Evolutionary conservation across 2,888 invertebrate genomes (phyloP).

Genomic region (Lydus trimaculatus): DNA sequence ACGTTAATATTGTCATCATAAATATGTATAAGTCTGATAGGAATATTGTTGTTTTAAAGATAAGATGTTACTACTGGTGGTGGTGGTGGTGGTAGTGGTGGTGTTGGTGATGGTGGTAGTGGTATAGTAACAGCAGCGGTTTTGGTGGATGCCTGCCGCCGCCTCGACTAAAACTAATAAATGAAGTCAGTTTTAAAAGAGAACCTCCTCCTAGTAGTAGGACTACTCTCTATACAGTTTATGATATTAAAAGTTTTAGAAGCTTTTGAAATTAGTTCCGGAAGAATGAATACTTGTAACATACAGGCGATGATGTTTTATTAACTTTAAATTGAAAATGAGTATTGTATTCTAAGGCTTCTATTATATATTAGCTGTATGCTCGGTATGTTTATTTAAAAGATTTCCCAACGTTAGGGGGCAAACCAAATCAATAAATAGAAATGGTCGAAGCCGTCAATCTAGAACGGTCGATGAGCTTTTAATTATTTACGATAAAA

Average conservation of each 20-base stretch:
- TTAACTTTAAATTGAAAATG: constrained; percentile 30
- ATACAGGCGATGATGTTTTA: constrained; percentile 28
- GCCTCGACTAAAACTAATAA: constrained; percentile 26
- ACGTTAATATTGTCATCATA: not conserved
- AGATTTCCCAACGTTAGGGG: not conserved
- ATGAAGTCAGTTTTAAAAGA: constrained; percentile 28
- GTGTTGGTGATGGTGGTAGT: not conserved
- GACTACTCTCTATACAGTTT: constrained; percentile 16
- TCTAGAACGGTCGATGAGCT: not conserved
- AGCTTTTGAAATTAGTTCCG: constrained; percentile 29
- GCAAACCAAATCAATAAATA: not conserved
- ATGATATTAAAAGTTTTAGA: constrained; percentile 32
- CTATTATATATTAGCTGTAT: not conserved
- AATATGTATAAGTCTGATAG: constrained; percentile 6
- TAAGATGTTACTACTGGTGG: not conserved
- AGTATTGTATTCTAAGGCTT: not conserved
- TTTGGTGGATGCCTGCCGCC: not conserved
- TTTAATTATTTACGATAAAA: not conserved
- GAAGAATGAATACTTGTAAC: constrained; percentile 18
- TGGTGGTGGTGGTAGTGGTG: not conserved
- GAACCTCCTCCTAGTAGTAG: not conserved
- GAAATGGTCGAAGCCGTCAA: not conserved
- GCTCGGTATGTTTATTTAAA: not conserved
- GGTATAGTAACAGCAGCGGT: not conserved
- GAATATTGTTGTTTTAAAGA: not conserved